phyloP scores from a whole-genome alignment of 2,113 vertebrate genomes.

The Conger conger region DNA sequence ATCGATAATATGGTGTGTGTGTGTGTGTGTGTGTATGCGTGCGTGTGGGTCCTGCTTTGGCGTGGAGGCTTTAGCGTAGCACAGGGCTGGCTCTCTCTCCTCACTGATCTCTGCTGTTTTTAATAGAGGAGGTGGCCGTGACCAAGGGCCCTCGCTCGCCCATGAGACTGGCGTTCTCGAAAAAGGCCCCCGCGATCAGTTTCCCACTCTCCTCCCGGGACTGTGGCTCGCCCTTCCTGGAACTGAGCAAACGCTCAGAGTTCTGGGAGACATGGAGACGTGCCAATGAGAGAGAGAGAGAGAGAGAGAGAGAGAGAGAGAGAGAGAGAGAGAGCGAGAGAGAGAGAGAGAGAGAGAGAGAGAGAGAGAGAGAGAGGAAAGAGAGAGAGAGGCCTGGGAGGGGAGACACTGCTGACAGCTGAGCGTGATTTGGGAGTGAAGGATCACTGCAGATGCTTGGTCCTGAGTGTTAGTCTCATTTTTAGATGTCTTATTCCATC shows the following conservation, averaged over 20 bases:
- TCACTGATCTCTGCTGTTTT: background rate
- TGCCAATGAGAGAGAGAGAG: background rate
- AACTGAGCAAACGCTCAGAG: slow-evolving; percentile 56
- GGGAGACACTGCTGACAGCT: background rate
- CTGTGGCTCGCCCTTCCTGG: slow-evolving; percentile 55
- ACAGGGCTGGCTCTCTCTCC: background rate
- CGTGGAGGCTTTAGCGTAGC: background rate
- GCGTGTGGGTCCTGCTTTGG: too few species aligned
- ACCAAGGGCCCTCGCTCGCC: background rate
- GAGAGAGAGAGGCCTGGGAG: background rate
- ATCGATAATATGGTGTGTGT: background rate
- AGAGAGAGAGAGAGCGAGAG: background rate
- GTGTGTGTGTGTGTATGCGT: too few species aligned
- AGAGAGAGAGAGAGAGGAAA: background rate
- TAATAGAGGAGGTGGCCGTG: background rate
- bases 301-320: background rate
- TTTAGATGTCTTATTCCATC: background rate
- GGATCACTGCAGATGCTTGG: background rate
- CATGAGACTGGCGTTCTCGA: slow-evolving; percentile 30
- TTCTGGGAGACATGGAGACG: slow-evolving; percentile 40
- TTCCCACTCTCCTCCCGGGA: slow-evolving; percentile 50
- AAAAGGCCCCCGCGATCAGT: slow-evolving; percentile 39
- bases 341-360: too few species aligned
- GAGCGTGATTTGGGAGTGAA: background rate
- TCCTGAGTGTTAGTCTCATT: background rate